Percentiles rank a stretch among this genome's conserved stretches.
Evolutionary conservation across 2,113 vertebrate genomes (phyloP).

Genomic region (Panthera tigris): DNA sequence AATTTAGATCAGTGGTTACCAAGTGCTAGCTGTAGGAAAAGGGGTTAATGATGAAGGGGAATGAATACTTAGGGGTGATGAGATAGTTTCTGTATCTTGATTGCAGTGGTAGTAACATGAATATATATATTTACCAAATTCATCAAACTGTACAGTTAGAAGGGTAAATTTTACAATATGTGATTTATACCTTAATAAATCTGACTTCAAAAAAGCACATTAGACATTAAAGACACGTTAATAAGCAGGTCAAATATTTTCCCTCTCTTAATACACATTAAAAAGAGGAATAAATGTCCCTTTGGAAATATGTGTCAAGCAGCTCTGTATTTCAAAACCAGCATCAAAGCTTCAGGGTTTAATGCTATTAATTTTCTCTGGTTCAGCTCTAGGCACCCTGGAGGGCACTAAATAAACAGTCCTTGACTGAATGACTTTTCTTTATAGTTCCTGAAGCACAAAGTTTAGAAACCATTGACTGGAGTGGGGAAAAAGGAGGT

Average conservation of each 20-base stretch:
- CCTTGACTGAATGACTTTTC: slow-evolving; percentile 9
- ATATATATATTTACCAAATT: background rate
- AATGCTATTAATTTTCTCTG: slow-evolving; percentile 58
- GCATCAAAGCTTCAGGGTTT: background rate
- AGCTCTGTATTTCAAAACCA: slow-evolving; percentile 7
- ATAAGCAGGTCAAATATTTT: slow-evolving; percentile 57
- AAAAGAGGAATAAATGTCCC: slow-evolving; percentile 55
- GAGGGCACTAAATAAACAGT: slow-evolving; percentile 49
- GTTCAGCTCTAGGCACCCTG: slow-evolving; percentile 22
- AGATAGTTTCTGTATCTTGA: background rate
- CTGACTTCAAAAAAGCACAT: background rate
- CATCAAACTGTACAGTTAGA: background rate
- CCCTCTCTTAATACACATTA: slow-evolving; percentile 61
- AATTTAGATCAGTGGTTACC: background rate
- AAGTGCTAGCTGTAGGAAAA: background rate
- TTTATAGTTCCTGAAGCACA: background rate
- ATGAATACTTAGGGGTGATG: background rate
- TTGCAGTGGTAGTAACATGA: background rate
- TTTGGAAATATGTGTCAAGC: slow-evolving; percentile 49
- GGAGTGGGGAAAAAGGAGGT: background rate
- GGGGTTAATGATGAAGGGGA: background rate
- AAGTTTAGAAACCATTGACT: slow-evolving; percentile 52
- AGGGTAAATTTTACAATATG: background rate
- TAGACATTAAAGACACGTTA: background rate
- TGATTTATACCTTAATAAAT: background rate